Base-by-base conservation (phyloP, 2,888 invertebrate species). In the Ichneumon xanthorius region DNA sequence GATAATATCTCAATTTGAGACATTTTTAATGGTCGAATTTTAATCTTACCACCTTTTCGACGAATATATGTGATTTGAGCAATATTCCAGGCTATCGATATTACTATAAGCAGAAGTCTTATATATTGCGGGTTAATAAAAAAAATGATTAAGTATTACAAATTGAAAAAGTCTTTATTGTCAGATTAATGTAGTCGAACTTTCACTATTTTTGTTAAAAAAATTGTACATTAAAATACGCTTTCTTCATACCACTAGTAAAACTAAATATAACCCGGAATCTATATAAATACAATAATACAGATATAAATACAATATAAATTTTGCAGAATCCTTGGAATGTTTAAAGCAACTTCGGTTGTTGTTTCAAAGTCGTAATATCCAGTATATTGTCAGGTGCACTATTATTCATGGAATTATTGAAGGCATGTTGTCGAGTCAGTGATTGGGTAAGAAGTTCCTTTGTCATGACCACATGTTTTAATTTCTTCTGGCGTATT, bases 281-380 rank as follows among this genome's bases (percentile, higher is more conserved):
- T 63, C 16, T 63, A 33, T 63, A 63, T 30, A 63, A 63, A 63
- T 33, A 16, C 30, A 63, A 33, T 33, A 58, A 63, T 33, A 63
- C 61, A n/a, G 14, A 63, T 63, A 33, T 30, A 63, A 30, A 63
- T 30, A 61, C 14, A 33, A 63, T 63, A 63, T 16, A 33, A n/a
- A 63, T 30, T 1, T n/a, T 16, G 33, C 33, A 30, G 16, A 30
- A 33, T 63, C n/a, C 26, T 26, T 16, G 33, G 2, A 33, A 16
- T 16, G 6, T 11, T 65, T 26, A 76, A 33, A 85, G 71, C 65
- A 85, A 58, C 65, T 85, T 85, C 14, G 85, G 85, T 22, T 85
- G 85, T 30, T 85, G 85, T 71, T 85, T 85, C 33, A 85, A 76
- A n/a, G 82, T 85, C 65, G 85, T 85, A 3, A 85, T 85, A 19